Evolutionary conservation across 2,888 invertebrate genomes (phyloP).

Genomic region (Mesorhabditis spiculigera): DNA sequence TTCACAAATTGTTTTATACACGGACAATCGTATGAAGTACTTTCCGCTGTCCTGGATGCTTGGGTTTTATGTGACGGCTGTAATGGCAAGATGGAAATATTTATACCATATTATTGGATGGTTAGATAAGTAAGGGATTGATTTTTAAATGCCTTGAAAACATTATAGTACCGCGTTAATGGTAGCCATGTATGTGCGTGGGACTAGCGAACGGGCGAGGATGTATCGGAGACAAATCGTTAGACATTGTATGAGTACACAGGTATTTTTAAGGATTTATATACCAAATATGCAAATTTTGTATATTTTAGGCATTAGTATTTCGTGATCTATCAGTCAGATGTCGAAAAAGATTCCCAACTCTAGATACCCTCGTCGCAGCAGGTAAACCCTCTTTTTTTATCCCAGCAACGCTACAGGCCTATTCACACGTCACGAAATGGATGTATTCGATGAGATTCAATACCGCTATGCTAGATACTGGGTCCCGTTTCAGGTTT

Average conservation of each 20-base stretch:
- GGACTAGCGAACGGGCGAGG: conserved; percentile 31
- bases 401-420: conserved; percentile 17
- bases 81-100: conserved; percentile 36
- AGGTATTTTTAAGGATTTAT: conserved; percentile 14
- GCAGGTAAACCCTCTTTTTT: conserved; percentile 20
- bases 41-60: conserved; percentile 41
- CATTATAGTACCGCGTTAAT: conserved; percentile 38
- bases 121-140: conserved; percentile 37
- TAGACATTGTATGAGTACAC: conserved; percentile 36
- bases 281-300: neutral
- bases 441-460: conserved; percentile 40
- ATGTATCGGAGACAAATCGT: conserved; percentile 40
- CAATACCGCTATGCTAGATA: conserved; percentile 42
- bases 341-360: conserved; percentile 40
- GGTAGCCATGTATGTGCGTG: conserved; percentile 41
- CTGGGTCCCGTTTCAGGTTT: conserved; percentile 27
- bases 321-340: conserved; percentile 43
- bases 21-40: conserved; percentile 25
- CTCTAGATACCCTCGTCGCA: conserved; percentile 42
- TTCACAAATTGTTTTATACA: conserved; percentile 25
- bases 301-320: conserved; percentile 26
- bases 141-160: neutral
- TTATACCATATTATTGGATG: conserved; percentile 42
- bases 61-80: conserved; percentile 49
- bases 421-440: conserved; percentile 43